Base-by-base conservation (phyloP, 1,140 invertebrate species). In the Lutraria rhynchaena region DNA sequence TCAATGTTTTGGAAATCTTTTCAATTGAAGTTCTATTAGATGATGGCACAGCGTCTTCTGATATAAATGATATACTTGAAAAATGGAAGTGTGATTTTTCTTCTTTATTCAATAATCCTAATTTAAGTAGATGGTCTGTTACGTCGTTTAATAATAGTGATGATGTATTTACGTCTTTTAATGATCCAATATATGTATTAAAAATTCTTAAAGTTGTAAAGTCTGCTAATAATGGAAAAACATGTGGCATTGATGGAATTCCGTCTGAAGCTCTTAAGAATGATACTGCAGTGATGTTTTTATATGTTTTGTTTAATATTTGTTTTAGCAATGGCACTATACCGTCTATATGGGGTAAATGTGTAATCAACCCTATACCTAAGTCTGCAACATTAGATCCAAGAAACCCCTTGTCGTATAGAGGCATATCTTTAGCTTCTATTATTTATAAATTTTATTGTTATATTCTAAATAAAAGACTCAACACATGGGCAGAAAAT, bases 361-460 rank as follows among this genome's bases (percentile, higher is more conserved):
- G n/a, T n/a, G n/a, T n/a, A n/a, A n/a, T n/a, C n/a, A n/a, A 71
- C 35, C 46, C 49, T 31, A 71, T 71, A 53, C 69, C 69, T 71
- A 71, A 71, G 31, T 60, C 71, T 24, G 11, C 33, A 31, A 58
- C 31, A 13, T 11, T 33, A 3, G 71, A 75, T 41, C 46, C 71
- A 11, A 75, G 71, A 53, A 35, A 75, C n/a, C 71, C 71, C 11
- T 11, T 75, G 49, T 75, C 69, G 27, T 73, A 73, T 24, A 73
- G 49, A 19, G 69, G 24, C 22, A 44, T 69, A 17, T 41, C 65
- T 24, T 60, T 75, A 24, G n/a, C 71, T 31, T 58, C 33, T 60
- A 22, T 9, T 60, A 53, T 75, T 24, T 75, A 58, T 35, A 75
- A 75, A 44, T 7, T 75, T 9, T 75, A 75, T 53, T 75, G 53